A percentile compares a stretch with the other conserved stretches of the same genome.
Evolutionary conservation across 2,888 invertebrate genomes (phyloP).

Genomic region (Druceiella hillmani): DNA sequence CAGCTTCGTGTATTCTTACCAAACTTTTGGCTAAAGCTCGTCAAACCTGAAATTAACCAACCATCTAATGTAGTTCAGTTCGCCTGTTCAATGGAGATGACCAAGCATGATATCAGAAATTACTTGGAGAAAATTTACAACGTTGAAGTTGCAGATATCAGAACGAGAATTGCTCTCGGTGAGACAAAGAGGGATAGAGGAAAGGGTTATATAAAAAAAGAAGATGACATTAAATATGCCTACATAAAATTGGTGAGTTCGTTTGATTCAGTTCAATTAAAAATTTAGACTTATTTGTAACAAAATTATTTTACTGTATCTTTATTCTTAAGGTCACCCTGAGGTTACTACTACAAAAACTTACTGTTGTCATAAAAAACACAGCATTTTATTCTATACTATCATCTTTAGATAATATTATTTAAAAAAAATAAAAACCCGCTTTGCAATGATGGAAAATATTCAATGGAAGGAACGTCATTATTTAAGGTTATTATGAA

Average conservation of each 20-base stretch:
- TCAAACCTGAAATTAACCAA: conserved; percentile 60
- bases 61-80: conserved; percentile 83
- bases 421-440: too few species aligned
- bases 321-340: too few species aligned
- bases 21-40: conserved; percentile 95
- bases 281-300: conserved; percentile 4
- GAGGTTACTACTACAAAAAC: too few species aligned
- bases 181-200: conserved; percentile 54
- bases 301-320: conserved; percentile 3
- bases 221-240: conserved; percentile 77
- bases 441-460: too few species aligned
- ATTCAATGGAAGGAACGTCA: too few species aligned
- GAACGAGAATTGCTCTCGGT: conserved; percentile 69
- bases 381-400: too few species aligned
- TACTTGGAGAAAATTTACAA: conserved; percentile 96
- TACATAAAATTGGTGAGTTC: conserved; percentile 67
- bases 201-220: conserved; percentile 67
- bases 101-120: conserved; percentile 79
- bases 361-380: too few species aligned
- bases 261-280: background rate
- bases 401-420: too few species aligned
- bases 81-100: conserved; percentile 92
- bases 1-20: conserved; percentile 89
- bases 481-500: too few species aligned
- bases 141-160: conserved; percentile 70